phyloP scores from a whole-genome alignment of 2,113 vertebrate species.

The Jaculus jaculus region DNA sequence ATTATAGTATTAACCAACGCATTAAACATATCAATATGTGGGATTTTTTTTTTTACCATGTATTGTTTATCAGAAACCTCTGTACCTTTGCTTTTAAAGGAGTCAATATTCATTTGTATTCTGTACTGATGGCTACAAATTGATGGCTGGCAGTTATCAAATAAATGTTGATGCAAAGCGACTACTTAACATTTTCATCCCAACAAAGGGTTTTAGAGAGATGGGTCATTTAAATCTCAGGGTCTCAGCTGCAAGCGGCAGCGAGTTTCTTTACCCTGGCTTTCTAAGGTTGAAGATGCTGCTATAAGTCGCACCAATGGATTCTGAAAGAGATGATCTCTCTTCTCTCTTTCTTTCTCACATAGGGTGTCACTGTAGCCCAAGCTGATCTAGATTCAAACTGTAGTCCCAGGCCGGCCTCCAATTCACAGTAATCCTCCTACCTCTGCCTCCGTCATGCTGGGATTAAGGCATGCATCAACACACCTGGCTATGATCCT shows the following conservation, averaged over 20 bases:
- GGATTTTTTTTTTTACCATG: constrained; percentile 37
- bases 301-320: constrained; percentile 83
- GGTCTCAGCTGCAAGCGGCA: constrained; percentile 75
- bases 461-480: no score
- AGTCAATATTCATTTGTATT: constrained; percentile 82
- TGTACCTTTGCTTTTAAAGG: constrained; percentile 75
- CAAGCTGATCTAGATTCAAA: no score
- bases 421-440: no score
- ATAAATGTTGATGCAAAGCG: constrained; percentile 76
- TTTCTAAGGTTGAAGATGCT: constrained; percentile 72
- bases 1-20: constrained; percentile 60
- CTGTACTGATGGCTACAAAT: constrained; percentile 73
- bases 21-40: constrained; percentile 61
- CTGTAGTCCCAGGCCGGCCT: no score
- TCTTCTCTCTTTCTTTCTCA: no score
- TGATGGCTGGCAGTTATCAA: constrained; percentile 79
- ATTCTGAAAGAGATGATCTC: constrained; percentile 76
- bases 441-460: no score
- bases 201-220: constrained; percentile 76
- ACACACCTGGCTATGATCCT: constrained; percentile 75
- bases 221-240: constrained; percentile 79
- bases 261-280: constrained; percentile 75
- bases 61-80: constrained; percentile 59
- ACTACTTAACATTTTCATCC: constrained; percentile 78
- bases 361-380: no score